A percentile compares a stretch with the other conserved stretches of the same genome.
Conservation (phyloP, 2,797 vertebrate genomes). For the Strix occidentalis region DNA sequence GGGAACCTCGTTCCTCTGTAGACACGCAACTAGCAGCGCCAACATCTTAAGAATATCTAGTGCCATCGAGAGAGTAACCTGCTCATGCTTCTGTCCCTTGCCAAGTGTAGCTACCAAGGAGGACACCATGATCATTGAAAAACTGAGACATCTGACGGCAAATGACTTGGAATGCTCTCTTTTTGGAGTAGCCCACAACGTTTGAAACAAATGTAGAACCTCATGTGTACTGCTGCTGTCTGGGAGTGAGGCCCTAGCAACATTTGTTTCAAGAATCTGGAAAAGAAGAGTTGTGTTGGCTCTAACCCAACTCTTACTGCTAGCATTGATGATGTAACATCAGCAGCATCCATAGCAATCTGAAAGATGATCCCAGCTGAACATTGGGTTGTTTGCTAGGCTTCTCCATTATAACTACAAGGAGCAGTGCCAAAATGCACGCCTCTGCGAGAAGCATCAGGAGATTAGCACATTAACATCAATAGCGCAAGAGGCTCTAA, state of each 20-base stretch:
- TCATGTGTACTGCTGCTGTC: rapidly evolving
- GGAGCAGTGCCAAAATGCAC: not conserved
- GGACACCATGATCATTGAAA: not conserved
- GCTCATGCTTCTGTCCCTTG: not conserved
- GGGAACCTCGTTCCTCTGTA: not conserved
- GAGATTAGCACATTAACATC: not conserved
- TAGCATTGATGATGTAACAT: not conserved
- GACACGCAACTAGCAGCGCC: not conserved
- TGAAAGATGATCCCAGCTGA: not conserved
- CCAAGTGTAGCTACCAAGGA: not conserved
- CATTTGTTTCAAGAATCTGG: not conserved
- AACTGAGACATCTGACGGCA: not conserved
- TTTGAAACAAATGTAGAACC: not conserved
- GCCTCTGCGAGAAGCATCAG: not conserved
- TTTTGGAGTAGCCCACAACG: not conserved
- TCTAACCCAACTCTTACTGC: not conserved
- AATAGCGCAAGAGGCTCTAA: not conserved
- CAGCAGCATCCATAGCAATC: not conserved
- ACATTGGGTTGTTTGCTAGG: rapidly evolving
- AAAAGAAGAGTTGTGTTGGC: not conserved
- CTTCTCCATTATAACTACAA: not conserved
- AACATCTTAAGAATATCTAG: not conserved
- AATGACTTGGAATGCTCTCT: not conserved
- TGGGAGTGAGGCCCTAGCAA: not conserved
- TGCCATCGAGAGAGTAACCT: not conserved